A percentile compares a stretch with the other conserved stretches of the same genome.
These are phyloP conservation scores for Goniozus legneri DNA, from an alignment of 1,140 invertebrate species.

Conservation along the genomic window DNA sequence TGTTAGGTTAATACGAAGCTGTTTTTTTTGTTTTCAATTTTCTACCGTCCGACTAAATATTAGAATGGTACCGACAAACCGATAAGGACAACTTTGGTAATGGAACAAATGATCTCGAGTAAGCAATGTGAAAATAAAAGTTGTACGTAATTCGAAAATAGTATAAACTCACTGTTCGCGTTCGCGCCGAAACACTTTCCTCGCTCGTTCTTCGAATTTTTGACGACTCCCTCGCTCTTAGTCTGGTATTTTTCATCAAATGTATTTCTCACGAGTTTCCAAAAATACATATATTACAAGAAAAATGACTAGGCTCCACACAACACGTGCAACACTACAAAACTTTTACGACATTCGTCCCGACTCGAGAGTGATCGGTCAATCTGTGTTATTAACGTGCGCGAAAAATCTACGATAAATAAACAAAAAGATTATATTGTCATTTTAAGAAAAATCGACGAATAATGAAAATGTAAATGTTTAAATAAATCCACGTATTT, in stretches of 20 bases:
- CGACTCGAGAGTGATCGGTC: neutral
- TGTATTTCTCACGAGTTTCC: too few species aligned
- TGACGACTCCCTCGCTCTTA: neutral
- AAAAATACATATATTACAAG: too few species aligned
- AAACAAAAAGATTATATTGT: neutral
- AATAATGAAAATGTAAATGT: slow-evolving; percentile 45
- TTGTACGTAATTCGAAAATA: neutral
- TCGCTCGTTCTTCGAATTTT: too few species aligned
- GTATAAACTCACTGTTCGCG: neutral
- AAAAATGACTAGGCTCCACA: too few species aligned
- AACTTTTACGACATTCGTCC: too few species aligned
- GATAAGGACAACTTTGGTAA: too few species aligned
- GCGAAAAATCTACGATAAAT: slow-evolving; percentile 10
- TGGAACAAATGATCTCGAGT: too few species aligned
- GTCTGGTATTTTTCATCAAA: neutral
- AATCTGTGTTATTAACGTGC: slow-evolving; percentile 4
- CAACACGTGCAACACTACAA: too few species aligned
- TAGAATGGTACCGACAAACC: too few species aligned
- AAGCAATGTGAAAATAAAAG: too few species aligned
- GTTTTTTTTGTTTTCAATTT: slow-evolving; percentile 7
- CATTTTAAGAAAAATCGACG: slow-evolving; percentile 13
- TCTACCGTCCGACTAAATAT: too few species aligned
- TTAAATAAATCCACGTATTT: slow-evolving; percentile 53
- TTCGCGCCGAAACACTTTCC: too few species aligned
- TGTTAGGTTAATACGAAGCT: slow-evolving; percentile 1